Percentiles rank a stretch among this genome's conserved stretches.
Conservation (phyloP, 2,113 vertebrate species). For the Pteruthius melanotis region DNA sequence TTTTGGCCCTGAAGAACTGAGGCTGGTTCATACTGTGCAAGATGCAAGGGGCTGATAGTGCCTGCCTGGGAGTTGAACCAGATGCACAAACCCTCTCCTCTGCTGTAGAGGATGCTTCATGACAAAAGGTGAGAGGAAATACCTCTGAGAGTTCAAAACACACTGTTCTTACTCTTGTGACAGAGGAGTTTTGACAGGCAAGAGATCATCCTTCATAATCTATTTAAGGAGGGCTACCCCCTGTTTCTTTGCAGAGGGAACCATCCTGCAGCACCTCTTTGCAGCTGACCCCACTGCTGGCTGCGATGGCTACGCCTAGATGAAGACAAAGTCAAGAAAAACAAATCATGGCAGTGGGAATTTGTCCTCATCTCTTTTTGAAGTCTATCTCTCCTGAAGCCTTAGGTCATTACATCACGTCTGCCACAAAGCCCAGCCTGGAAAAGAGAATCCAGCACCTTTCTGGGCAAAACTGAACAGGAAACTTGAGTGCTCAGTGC, state of each 20-base stretch:
- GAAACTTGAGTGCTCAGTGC: not conserved
- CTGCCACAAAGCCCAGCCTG: not conserved
- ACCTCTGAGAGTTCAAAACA: not conserved
- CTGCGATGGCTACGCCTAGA: not conserved
- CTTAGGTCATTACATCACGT: not conserved
- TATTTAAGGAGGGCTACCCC: not conserved
- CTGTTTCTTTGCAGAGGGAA: not conserved
- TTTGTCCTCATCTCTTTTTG: not conserved
- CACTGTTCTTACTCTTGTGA: not conserved
- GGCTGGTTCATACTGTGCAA: not conserved
- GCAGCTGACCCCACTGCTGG: not conserved
- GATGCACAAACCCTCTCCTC: not conserved
- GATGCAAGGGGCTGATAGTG: not conserved
- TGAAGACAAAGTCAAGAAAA: not conserved
- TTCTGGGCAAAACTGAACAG: not conserved
- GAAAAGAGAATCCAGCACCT: not conserved
- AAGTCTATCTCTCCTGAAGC: not conserved
- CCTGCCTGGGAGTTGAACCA: not conserved
- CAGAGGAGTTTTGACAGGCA: not conserved
- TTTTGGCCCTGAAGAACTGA: constrained; percentile 23
- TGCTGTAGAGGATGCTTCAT: not conserved
- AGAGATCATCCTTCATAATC: not conserved
- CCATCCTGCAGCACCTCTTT: not conserved
- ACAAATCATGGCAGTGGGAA: not conserved
- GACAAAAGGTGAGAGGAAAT: constrained; percentile 10